Evolutionary conservation across 2,888 invertebrate genomes (phyloP), one percentile per base, ranked within the genome.

Genomic region (Temnothorax rugatulus): DNA sequence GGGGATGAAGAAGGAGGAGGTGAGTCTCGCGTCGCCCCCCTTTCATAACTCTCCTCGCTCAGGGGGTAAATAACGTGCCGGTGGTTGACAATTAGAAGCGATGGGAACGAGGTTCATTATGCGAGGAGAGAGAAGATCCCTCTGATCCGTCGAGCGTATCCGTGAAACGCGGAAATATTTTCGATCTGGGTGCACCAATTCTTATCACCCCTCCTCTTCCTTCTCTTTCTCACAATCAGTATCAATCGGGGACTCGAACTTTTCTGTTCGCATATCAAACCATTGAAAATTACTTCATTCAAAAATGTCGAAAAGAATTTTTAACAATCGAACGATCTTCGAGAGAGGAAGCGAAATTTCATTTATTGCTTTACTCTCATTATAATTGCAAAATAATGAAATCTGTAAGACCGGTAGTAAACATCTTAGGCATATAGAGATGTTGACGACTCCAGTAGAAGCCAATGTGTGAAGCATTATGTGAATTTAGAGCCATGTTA

Each of bases 21-120:
- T 44, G 54, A 21, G 8, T 18, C 69, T 82, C 59, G 50, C 44
- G 18, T 50, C 50, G 34, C 9, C 47, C 44, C 90, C 91, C 91
- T 91, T 90, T 90, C 90, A 90, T 91, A 93, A 93, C 92, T 92
- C 92, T 91, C 13, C 85, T 85, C 90, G 91, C 89, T 90, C 89
- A 84, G 87, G 84, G 89, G 89, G 90, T 92, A 93, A 93, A 93
- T 92, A 93, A 93, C 87, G 89, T 82, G 88, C 86, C 87, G 90
- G 87, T 87, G 86, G 87, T 89, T 88, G 91, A 88, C 88, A 90
- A 89, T 91, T 91, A 89, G 88, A 73, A 85, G 8, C 88, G 89
- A 89, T 90, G 90, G 89, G 91, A 90, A 89, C 88, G 83, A 84
- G 86, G 87, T 90, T 90, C 86, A 87, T 91, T 91, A 91, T 75